Percentiles rank a stretch among this genome's conserved stretches.
These are phyloP conservation scores for Idaea dimidiata DNA, from an alignment of 2,888 invertebrate species.

Conservation along the genomic window DNA sequence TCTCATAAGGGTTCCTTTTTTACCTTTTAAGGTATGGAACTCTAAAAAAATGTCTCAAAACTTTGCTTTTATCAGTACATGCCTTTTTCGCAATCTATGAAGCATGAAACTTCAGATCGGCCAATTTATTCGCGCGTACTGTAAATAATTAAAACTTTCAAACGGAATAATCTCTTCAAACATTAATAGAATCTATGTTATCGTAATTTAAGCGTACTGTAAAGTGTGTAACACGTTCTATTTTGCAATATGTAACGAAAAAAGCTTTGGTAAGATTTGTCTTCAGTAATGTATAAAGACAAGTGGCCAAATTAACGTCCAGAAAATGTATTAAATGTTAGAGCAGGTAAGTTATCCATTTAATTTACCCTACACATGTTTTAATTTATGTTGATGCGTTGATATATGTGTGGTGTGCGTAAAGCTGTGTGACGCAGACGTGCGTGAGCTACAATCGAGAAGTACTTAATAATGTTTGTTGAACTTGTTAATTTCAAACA, in stretches of 20 bases:
- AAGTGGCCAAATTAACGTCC: slow-evolving; percentile 80
- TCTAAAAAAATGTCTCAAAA: no score
- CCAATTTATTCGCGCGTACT: neutral
- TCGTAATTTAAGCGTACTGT: slow-evolving; percentile 16
- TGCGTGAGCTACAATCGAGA: no score
- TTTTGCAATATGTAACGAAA: slow-evolving; percentile 37
- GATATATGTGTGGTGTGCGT: no score
- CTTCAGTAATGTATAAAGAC: slow-evolving; percentile 61
- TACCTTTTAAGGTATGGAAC: no score
- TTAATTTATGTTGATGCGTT: no score
- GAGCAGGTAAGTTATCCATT: neutral
- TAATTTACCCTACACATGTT: neutral
- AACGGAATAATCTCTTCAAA: slow-evolving; percentile 10
- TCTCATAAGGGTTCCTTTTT: no score
- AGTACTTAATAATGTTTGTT: no score
- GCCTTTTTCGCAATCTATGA: no score
- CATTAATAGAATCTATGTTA: slow-evolving; percentile 13
- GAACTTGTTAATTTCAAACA: no score
- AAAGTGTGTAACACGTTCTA: slow-evolving; percentile 35
- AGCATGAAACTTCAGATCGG: neutral
- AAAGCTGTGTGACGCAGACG: no score
- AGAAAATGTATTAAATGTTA: slow-evolving; percentile 29
- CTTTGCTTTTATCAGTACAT: no score
- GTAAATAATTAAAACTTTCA: neutral
- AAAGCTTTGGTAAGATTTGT: slow-evolving; percentile 48